Evolutionary conservation across 2,888 invertebrate species (phyloP), one percentile per base, ranked within the genome.

Genomic region (Mythimna impura): DNA sequence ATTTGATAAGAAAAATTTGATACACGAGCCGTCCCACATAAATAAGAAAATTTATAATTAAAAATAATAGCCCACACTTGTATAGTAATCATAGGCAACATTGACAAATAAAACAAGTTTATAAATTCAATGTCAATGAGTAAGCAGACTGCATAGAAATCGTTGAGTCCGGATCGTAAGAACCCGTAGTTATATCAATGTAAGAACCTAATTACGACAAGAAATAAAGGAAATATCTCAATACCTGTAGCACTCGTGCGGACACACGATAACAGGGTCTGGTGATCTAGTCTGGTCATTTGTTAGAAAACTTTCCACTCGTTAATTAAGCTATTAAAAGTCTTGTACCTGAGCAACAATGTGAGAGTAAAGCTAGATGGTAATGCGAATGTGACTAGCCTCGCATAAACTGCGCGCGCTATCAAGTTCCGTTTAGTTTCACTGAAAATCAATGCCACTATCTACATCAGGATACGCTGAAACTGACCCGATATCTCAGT

Each of bases 241-340:
- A 83, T 82, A 82, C 72, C 66, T 47, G 73, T 68, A 64, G 78
- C 54, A 76, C 70, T 73, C 71, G 71, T 64, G 43, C 67, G 64
- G 80, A 71, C 77, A 75, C 66, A 66, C 43, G 22, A 67, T 71
- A 73, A 77, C 80, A 71, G 66, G 68, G 76, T 43, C 75, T 73
- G 73, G 70, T 73, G 68, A 72, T 54, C 75, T 72, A 72, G 70
- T 73, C 65, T 76, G 17, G 62, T 63, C 68, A 81, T 85, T 85
- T 85, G 75, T 77, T 75, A 69, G 76, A 47, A 73, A 78, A 81
- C 85, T 85, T 85, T 85, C 84, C 74, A 81, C 65, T 82, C 66
- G 78, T 85, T 85, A 84, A 84, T 85, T 85, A 85, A 84, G 81
- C 84, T 78, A 81, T 85, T 84, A 84, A 85, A 85, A 78, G 82